A percentile compares a stretch with the other conserved stretches of the same genome.
Evolutionary conservation across 2,797 vertebrate species (phyloP).

Genomic region (Hoplostethus atlanticus): DNA sequence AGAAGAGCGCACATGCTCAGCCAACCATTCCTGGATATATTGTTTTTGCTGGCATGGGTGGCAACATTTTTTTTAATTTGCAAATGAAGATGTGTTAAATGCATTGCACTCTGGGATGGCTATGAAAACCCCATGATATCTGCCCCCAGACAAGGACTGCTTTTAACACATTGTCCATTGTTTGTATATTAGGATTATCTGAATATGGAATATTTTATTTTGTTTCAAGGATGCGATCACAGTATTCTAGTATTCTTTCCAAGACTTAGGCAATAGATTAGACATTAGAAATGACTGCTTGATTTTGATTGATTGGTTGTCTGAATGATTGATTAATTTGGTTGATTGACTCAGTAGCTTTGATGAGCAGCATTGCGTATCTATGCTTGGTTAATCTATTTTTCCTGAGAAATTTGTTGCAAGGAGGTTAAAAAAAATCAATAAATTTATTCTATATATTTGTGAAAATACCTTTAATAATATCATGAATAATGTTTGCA

Average conservation of each 20-base stretch:
- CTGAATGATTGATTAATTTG: slow-evolving; percentile 39
- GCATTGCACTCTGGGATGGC: neutral
- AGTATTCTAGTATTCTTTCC: slow-evolving; percentile 48
- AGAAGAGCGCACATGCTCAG: too few relatives aligned
- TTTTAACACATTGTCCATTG: slow-evolving; percentile 47
- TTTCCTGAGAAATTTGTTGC: slow-evolving; percentile 54
- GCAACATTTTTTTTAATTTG: neutral
- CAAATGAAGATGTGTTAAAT: neutral
- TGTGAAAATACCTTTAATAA: slow-evolving; percentile 77
- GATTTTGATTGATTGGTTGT: slow-evolving; percentile 24
- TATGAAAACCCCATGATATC: neutral
- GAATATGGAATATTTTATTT: slow-evolving; percentile 69
- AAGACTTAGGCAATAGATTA: slow-evolving; percentile 37
- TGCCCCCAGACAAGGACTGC: slow-evolving; percentile 28
- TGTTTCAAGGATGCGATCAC: slow-evolving; percentile 23
- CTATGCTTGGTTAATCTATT: slow-evolving; percentile 57
- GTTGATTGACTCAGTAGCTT: slow-evolving; percentile 22
- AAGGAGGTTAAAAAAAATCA: slow-evolving; percentile 50
- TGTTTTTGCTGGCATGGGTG: neutral
- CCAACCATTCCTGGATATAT: neutral
- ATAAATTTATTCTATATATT: slow-evolving; percentile 77
- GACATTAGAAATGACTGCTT: slow-evolving; percentile 35
- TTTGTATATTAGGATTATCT: slow-evolving; percentile 65
- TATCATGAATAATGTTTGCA: slow-evolving; percentile 25
- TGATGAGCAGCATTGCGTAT: slow-evolving; percentile 17